Conservation (phyloP, 2,113 vertebrate genomes). For the Ptyas mucosa region DNA sequence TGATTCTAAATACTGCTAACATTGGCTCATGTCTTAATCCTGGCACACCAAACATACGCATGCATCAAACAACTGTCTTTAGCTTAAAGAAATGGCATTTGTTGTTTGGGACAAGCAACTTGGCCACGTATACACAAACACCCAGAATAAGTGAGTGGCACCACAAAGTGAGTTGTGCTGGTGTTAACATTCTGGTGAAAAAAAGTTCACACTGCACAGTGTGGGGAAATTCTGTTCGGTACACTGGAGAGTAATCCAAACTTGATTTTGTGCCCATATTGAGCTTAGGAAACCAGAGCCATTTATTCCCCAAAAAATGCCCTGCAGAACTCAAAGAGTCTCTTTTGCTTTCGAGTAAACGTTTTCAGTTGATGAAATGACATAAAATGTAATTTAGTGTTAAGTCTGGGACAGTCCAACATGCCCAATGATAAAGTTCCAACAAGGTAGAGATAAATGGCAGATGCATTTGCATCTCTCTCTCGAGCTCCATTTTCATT, state of each 20-base stretch:
- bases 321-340: neutral
- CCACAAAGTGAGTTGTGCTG: neutral
- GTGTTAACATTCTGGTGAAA: neutral
- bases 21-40: neutral
- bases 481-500: neutral
- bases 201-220: neutral
- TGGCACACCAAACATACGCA: no score
- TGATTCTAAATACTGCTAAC: neutral
- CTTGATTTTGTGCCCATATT: neutral
- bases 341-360: neutral
- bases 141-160: neutral
- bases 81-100: neutral
- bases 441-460: neutral
- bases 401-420: neutral
- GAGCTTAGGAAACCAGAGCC: neutral
- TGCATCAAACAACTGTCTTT: neutral
- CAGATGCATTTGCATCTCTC: neutral
- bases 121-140: no score
- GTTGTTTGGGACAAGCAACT: neutral
- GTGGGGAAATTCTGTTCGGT: neutral
- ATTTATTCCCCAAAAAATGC: neutral
- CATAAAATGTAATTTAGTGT: neutral
- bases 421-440: neutral
- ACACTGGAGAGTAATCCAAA: neutral
- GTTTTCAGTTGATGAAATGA: neutral